Base-by-base conservation (phyloP, 1,140 invertebrate species). In the Ceratosolen fusciceps region DNA sequence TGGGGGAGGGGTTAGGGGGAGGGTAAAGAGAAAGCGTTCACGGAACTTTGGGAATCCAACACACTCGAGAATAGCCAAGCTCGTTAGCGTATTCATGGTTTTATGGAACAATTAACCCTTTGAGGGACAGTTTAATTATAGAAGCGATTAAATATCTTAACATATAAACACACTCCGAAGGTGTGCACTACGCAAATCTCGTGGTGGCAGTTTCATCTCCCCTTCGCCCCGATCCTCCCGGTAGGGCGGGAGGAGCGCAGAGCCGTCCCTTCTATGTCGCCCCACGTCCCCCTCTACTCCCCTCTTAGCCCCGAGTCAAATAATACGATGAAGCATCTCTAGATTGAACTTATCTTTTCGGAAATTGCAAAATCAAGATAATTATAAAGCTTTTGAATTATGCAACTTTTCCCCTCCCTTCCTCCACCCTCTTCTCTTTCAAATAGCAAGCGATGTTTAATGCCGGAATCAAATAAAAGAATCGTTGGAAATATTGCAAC, bases 51-150 rank as follows among this genome's bases (percentile, higher is more conserved):
- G 70, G 70, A 60, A 79, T 67, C 58, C 71, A n/a, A 71, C 58
- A 19, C 49, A 54, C 67, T 72, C 67, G 56, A 80, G 79, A 80
- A 76, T 70, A 60, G 60, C 73, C 47, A 84, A 84, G 85, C 87
- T 90, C 87, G 86, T 90, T 90, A 90, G 86, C 86, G 87, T 90
- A 90, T 90, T 90, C 89, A 90, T 90, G 86, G 85, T 86, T 90
- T 81, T 86, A 88, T 88, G 86, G 86, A 87, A 89, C 88, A 89
- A 90, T 90, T 90, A 90, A 90, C 88, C 88, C 88, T 90, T 90
- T 90, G 89, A 90, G 87, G 88, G 89, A 90, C 89, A 90, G 89
- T 90, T 89, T 90, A 90, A 90, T 90, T 90, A 90, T 87, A 88
- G 88, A 88, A 88, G 88, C 89, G 89, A 90, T 90, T 90, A 90